A percentile compares a stretch with the other conserved stretches of the same genome.
These are phyloP conservation scores for Alosa sapidissima DNA, from an alignment of 2,797 vertebrate genomes.

Conservation along the genomic window DNA sequence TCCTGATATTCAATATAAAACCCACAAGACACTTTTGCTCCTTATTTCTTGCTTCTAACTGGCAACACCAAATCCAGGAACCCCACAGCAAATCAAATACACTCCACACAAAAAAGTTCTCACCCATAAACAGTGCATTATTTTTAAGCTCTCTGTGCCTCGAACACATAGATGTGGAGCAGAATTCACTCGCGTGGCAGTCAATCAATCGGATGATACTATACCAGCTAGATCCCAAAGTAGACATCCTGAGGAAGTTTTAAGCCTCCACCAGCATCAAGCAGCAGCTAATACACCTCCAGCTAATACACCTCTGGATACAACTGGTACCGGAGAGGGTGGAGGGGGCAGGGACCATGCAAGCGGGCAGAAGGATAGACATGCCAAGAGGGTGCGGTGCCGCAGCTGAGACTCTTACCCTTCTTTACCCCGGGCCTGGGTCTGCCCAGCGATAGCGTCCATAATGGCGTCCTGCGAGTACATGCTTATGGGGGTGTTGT, in stretches of 20 bases:
- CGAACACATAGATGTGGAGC: background rate
- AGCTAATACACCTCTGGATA: background rate
- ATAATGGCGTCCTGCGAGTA: slow-evolving; percentile 99
- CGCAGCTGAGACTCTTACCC: slow-evolving; percentile 74
- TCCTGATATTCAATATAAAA: background rate
- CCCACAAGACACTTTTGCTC: background rate
- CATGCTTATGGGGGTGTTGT: slow-evolving; percentile 99
- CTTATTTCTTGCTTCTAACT: background rate
- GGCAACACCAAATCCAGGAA: background rate
- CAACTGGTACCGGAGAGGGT: background rate
- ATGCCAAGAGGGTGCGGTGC: background rate
- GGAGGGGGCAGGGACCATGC: background rate
- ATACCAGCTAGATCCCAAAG: slow-evolving; percentile 11
- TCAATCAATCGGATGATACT: background rate
- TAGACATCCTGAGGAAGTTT: slow-evolving; percentile 33
- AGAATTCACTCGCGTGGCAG: background rate
- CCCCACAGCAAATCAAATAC: background rate
- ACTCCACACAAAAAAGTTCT: background rate
- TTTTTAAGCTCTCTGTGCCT: background rate
- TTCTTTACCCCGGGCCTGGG: slow-evolving; percentile 90
- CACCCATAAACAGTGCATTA: background rate
- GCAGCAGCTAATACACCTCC: slow-evolving; percentile 24
- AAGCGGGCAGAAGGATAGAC: background rate
- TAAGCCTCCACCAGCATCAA: slow-evolving; percentile 32
- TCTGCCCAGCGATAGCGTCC: slow-evolving; percentile 98